Evolutionary conservation across 1,140 invertebrate species (phyloP).

Genomic region (Brachionus paranguensis): DNA sequence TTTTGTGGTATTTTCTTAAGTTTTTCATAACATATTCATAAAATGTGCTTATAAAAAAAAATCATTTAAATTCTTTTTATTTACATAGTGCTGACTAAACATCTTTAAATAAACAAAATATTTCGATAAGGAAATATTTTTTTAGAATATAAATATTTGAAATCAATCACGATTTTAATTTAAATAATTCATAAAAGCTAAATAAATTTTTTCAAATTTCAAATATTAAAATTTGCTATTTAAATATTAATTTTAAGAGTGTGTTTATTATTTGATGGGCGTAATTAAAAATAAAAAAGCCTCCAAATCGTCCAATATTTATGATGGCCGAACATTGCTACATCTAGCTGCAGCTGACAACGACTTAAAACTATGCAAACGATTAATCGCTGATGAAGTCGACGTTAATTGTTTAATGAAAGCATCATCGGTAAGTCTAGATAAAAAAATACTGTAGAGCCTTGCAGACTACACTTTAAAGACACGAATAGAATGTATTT

Average conservation of each 20-base stretch:
- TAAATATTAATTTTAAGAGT: neutral
- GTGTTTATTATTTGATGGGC: conserved; percentile 39
- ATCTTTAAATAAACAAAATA: too few species aligned
- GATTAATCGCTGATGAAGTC: conserved; percentile 50
- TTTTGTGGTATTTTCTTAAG: too few species aligned
- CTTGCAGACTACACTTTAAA: too few species aligned
- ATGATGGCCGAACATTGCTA: conserved; percentile 81
- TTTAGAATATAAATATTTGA: too few species aligned
- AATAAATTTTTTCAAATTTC: too few species aligned
- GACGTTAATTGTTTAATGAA: conserved; percentile 54
- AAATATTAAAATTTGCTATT: neutral
- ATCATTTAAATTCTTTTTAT: too few species aligned
- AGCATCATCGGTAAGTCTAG: conserved; percentile 43
- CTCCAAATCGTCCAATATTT: conserved; percentile 74
- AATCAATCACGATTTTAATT: neutral
- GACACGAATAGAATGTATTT: too few species aligned
- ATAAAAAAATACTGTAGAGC: too few species aligned
- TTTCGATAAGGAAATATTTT: too few species aligned
- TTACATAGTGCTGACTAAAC: too few species aligned
- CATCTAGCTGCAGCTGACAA: conserved; percentile 90
- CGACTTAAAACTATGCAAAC: conserved; percentile 80
- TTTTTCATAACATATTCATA: too few species aligned
- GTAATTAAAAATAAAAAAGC: conserved; percentile 67
- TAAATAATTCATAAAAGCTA: neutral
- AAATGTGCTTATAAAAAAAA: too few species aligned